A percentile compares a stretch with the other conserved stretches of the same genome.
Evolutionary conservation across 2,797 vertebrate genomes (phyloP).

Genomic region (Gymnothorax reevesii): DNA sequence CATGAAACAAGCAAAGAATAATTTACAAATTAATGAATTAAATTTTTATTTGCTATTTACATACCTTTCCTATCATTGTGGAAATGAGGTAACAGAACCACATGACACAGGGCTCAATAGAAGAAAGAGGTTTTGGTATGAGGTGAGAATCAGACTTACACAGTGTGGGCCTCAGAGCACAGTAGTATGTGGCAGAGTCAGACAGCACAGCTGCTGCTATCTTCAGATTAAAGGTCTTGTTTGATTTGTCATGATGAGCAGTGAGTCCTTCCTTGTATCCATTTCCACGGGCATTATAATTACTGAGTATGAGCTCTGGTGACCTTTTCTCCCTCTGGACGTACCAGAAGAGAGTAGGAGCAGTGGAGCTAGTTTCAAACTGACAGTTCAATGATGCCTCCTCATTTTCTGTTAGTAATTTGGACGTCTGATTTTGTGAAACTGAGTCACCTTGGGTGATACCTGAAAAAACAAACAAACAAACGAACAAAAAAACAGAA

Average conservation of each 20-base stretch:
- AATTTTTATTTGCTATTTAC: too few species aligned
- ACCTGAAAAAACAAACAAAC: not conserved
- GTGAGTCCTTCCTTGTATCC: not conserved
- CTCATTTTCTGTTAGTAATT: conserved; percentile 50
- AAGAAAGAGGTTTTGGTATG: too few species aligned
- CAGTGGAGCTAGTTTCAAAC: conserved; percentile 32
- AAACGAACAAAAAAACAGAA: not conserved
- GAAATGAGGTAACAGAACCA: too few species aligned
- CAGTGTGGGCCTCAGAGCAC: not conserved
- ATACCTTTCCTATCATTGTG: too few species aligned
- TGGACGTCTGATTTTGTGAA: not conserved
- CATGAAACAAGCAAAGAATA: too few species aligned
- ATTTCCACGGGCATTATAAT: not conserved
- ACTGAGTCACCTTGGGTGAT: not conserved
- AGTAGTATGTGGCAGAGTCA: conserved; percentile 35
- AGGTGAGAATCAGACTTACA: not conserved
- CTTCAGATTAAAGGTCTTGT: conserved; percentile 9
- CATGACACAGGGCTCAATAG: too few species aligned
- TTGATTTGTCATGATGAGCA: not conserved
- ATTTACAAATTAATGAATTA: too few species aligned
- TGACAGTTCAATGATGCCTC: conserved; percentile 56
- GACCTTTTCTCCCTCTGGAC: not conserved
- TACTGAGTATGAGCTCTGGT: not conserved
- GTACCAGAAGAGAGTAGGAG: not conserved
- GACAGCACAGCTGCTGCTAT: conserved; percentile 33